Evolutionary conservation across 2,797 vertebrate genomes (phyloP).

Genomic region (Spondyliosoma cantharus): DNA sequence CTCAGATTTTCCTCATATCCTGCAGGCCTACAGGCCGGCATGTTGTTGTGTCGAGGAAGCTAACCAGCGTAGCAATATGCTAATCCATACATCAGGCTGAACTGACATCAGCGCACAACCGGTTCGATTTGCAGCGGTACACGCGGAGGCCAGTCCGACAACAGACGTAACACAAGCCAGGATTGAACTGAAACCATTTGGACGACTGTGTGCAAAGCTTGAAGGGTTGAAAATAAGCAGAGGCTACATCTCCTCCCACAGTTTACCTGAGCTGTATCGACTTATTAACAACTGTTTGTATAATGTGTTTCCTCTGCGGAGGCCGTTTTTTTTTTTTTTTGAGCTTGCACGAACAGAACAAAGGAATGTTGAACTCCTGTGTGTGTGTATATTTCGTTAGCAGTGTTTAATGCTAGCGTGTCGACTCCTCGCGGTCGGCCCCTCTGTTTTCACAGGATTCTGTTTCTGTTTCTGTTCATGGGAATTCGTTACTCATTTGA

Average conservation of each 20-base stretch:
- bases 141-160: too few species aligned
- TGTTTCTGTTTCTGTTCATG: not conserved
- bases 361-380: not conserved
- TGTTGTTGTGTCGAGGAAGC: not conserved
- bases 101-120: not conserved
- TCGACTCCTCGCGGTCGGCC: too few species aligned
- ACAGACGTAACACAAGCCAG: not conserved
- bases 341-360: not conserved
- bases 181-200: not conserved
- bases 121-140: too few species aligned
- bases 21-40: too few species aligned
- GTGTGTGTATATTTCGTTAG: not conserved
- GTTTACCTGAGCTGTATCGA: constrained; percentile 37
- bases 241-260: constrained; percentile 9
- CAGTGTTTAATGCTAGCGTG: not conserved
- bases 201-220: not conserved
- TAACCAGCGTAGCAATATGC: not conserved
- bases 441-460: not conserved
- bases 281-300: constrained; percentile 53
- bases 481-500: not conserved
- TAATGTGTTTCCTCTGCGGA: constrained; percentile 43
- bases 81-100: too few species aligned
- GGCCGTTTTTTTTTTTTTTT: too few species aligned
- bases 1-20: too few species aligned
- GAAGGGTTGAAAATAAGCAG: constrained; percentile 51